phyloP scores from a whole-genome alignment of 1,140 invertebrate species.

The Drosophila paulistorum region DNA sequence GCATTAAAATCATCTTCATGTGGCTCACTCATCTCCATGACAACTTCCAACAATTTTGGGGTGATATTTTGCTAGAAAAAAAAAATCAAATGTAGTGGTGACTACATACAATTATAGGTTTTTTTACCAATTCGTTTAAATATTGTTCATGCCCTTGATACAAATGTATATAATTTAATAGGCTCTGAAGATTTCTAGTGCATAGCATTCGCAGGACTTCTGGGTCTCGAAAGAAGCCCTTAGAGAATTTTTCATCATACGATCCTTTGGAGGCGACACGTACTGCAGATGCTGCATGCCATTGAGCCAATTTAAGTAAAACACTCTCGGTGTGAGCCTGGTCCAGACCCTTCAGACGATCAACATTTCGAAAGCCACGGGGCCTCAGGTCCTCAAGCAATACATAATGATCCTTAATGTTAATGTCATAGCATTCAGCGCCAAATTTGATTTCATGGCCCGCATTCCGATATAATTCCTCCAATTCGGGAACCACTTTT shows the following conservation, averaged over 20 bases:
- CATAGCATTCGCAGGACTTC: conserved; percentile 12
- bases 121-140: conserved; percentile 45
- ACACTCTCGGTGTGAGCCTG: conserved; percentile 83
- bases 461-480: conserved; percentile 67
- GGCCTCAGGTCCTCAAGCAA: conserved; percentile 85
- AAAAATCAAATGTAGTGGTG: neutral
- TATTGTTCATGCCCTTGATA: conserved; percentile 53
- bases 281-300: conserved; percentile 84
- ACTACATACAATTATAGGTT: conserved; percentile 1
- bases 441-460: conserved; percentile 65
- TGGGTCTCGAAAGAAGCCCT: conserved; percentile 38
- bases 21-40: conserved; percentile 4
- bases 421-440: conserved; percentile 53
- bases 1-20: conserved; percentile 85
- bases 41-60: conserved; percentile 30
- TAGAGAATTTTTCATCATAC: conserved; percentile 25
- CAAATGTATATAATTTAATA: conserved; percentile 32
- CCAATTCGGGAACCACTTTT: conserved; percentile 63
- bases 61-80: conserved; percentile 24
- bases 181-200: neutral
- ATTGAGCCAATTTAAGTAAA: conserved; percentile 84
- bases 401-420: conserved; percentile 59
- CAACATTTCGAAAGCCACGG: conserved; percentile 76
- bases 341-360: conserved; percentile 84
- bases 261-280: conserved; percentile 83